Base-by-base conservation (phyloP, 2,797 vertebrate species). In the Luscinia luscinia region DNA sequence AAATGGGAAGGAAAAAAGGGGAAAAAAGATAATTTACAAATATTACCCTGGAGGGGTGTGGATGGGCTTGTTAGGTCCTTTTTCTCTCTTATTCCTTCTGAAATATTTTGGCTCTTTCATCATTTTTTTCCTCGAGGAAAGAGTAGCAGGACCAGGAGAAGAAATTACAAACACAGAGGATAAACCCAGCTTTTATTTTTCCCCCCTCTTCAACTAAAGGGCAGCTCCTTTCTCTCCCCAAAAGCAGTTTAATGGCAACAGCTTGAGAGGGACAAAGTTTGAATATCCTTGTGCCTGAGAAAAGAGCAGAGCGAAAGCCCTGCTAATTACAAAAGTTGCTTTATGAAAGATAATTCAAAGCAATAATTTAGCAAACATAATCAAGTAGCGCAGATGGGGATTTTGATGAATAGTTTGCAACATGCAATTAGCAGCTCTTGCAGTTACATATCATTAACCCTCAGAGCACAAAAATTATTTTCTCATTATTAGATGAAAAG, bases 321-420 rank as follows among this genome's bases (percentile, higher is more conserved):
- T 97, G 97, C 99, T 99, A 99, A 99, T 99, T 99, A 99, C 98
- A 98, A 99, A 99, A 99, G 98, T 99, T 99, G 99, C 99, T 99
- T 99, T 99, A 99, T 99, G 98, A 98, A 99, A 99, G 99, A 99
- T 99, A 99, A 99, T 99, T 99, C 98, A 98, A 98, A 98, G 98
- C 98, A 99, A 99, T 99, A 99, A 99, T 99, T 99, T 99, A 99
- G 99, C 99, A 99, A 99, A 99, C 98, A 99, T 98, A 99, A 99
- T 98, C 98, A 98, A 98, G 98, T 98, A 97, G 98, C 97, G 98
- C 99, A 99, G 99, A 99, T 99, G 99, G 98, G 99, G 98, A 98
- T 98, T 99, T 99, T 99, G 99, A 99, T 99, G 99, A 99, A 99
- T 99, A 99, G 99, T 99, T 99, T 98, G 99, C 98, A 99, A 99